A percentile compares a stretch with the other conserved stretches of the same genome.
phyloP scores from a whole-genome alignment of 2,113 vertebrate genomes.

The Micronisus gabar region DNA sequence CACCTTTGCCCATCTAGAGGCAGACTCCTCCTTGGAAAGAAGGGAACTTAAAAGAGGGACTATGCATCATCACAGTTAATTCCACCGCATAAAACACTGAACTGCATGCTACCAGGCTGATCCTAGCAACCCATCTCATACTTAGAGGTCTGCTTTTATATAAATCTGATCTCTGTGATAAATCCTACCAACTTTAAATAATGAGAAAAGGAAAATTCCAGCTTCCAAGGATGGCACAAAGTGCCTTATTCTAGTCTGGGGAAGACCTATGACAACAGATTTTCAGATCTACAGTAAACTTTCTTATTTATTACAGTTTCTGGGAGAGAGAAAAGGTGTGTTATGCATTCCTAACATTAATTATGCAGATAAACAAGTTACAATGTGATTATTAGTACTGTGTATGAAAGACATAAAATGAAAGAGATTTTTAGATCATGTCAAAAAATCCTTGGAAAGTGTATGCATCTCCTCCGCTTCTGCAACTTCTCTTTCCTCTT shows the following conservation, averaged over 20 bases:
- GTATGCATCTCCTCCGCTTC: not conserved
- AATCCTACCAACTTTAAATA: not conserved
- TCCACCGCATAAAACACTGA: not conserved
- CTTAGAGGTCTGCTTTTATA: not conserved
- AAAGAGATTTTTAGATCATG: not conserved
- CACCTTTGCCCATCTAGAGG: not conserved
- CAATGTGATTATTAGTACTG: not conserved
- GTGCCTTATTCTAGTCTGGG: not conserved
- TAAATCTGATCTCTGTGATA: not conserved
- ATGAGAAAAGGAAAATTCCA: not conserved
- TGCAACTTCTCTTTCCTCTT: not conserved
- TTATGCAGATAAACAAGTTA: not conserved
- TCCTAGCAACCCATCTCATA: not conserved
- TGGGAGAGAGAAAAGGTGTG: not conserved
- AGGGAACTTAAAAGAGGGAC: not conserved
- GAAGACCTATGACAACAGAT: not conserved
- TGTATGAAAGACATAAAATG: not conserved
- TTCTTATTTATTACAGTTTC: not conserved
- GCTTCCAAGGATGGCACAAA: not conserved
- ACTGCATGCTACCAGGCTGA: accelerated
- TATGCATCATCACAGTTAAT: not conserved
- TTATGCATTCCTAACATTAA: not conserved
- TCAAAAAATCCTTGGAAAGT: not conserved
- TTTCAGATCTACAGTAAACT: not conserved
- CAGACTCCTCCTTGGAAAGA: not conserved